Percentiles rank a stretch among this genome's conserved stretches.
Evolutionary conservation across 2,888 invertebrate species (phyloP).

Genomic region (Cephus pulcher): DNA sequence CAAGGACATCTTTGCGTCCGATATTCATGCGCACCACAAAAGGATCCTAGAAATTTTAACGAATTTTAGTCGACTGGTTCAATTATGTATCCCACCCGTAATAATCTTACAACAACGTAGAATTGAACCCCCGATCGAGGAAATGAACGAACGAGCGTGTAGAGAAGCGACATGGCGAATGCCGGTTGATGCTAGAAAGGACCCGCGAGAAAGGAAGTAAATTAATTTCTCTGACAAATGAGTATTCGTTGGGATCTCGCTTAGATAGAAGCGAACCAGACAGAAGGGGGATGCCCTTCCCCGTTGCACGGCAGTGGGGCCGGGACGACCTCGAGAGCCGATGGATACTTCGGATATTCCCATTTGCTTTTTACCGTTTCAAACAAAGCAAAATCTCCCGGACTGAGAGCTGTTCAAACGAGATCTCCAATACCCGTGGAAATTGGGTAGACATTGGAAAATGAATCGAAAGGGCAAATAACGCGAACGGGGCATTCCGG

Average conservation of each 20-base stretch:
- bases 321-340: background rate
- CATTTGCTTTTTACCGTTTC: conserved; percentile 42
- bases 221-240: conserved; percentile 36
- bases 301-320: background rate
- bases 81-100: too few relatives aligned
- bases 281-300: background rate
- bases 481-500: conserved; percentile 25
- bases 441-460: conserved; percentile 56
- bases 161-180: too few relatives aligned
- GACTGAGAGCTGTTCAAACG: conserved; percentile 30
- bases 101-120: too few relatives aligned
- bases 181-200: background rate
- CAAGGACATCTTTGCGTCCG: too few relatives aligned
- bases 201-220: background rate
- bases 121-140: too few relatives aligned
- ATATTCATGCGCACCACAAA: too few relatives aligned
- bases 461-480: conserved; percentile 57
- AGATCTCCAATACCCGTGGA: conserved; percentile 46
- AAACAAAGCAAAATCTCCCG: conserved; percentile 38
- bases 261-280: conserved; percentile 5
- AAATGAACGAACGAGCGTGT: too few relatives aligned
- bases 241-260: conserved; percentile 45
- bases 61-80: too few relatives aligned
- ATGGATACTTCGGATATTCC: conserved; percentile 31
- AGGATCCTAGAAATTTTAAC: too few relatives aligned